These are phyloP conservation scores for Neelides folsomi DNA, from an alignment of 2,888 invertebrate species.

Conservation along the genomic window DNA sequence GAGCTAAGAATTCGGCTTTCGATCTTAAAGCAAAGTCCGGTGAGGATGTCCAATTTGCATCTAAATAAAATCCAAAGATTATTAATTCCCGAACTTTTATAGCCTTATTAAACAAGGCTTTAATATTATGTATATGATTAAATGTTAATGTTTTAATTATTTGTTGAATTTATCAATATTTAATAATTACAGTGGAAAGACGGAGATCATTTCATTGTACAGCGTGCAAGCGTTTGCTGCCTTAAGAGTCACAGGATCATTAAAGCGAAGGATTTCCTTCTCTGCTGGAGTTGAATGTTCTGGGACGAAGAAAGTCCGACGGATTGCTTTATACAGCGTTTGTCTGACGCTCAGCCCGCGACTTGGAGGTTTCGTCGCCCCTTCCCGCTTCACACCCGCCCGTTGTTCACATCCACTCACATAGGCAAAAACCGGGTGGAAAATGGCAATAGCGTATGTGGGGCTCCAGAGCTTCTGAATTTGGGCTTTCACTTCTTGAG, in stretches of 20 bases:
- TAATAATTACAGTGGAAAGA: constrained; percentile 24
- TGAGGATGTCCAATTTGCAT: constrained; percentile 30
- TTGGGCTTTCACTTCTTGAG: constrained; percentile 53
- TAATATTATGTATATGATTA: too few species aligned
- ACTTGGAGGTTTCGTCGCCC: constrained; percentile 1
- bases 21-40: constrained; percentile 31
- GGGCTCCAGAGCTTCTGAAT: constrained; percentile 57
- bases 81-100: too few species aligned
- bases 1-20: constrained; percentile 24
- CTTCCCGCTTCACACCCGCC: background rate
- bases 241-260: constrained; percentile 14
- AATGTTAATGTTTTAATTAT: too few species aligned
- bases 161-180: too few species aligned
- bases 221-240: constrained; percentile 28
- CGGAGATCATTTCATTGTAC: constrained; percentile 26
- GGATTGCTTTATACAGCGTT: constrained; percentile 7
- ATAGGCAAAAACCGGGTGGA: constrained; percentile 21
- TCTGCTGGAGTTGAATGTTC: too few species aligned
- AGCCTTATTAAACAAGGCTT: too few species aligned
- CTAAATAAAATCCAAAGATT: constrained; percentile 8
- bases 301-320: constrained; percentile 4
- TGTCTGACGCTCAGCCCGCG: constrained; percentile 4
- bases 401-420: constrained; percentile 6
- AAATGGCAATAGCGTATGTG: constrained; percentile 29
- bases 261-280: too few species aligned